These are phyloP conservation scores for Philaenus spumarius DNA, from an alignment of 1,140 invertebrate species.

Conservation along the genomic window DNA sequence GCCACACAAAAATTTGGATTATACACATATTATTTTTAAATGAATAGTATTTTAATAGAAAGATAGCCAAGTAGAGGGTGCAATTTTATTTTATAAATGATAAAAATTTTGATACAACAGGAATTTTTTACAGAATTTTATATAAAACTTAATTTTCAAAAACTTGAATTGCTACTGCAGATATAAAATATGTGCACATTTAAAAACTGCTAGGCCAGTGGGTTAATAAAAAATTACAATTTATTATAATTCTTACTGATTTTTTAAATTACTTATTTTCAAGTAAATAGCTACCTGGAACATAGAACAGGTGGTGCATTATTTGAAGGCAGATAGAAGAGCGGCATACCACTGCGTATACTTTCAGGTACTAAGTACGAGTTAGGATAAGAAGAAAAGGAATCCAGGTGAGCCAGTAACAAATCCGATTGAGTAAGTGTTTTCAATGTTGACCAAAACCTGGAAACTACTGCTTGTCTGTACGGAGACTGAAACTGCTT, in stretches of 20 bases:
- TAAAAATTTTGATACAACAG: too few relatives aligned
- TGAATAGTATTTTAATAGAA: too few relatives aligned
- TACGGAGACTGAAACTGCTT: conserved; percentile 61
- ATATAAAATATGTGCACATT: too few relatives aligned
- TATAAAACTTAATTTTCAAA: too few relatives aligned
- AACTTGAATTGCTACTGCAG: too few relatives aligned
- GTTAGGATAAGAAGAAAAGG: conserved; percentile 54
- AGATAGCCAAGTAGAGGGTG: too few relatives aligned
- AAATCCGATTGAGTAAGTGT: conserved; percentile 62
- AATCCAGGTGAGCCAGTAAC: conserved; percentile 63
- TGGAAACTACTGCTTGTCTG: conserved; percentile 58
- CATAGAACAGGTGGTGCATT: conserved; percentile 43
- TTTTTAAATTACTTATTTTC: too few relatives aligned
- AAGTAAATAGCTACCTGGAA: conserved; percentile 40
- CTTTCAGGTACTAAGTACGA: conserved; percentile 67
- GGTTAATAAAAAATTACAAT: not conserved
- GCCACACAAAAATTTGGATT: too few relatives aligned
- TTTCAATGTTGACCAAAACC: conserved; percentile 60
- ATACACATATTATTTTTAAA: too few relatives aligned
- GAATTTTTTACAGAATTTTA: too few relatives aligned
- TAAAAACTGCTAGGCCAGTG: not conserved
- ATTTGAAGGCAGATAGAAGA: conserved; percentile 58
- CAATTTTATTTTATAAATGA: too few relatives aligned
- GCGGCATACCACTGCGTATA: conserved; percentile 64
- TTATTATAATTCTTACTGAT: too few relatives aligned